phyloP scores from a whole-genome alignment of 2,113 vertebrate species.

The Coryphaenoides rupestris region DNA sequence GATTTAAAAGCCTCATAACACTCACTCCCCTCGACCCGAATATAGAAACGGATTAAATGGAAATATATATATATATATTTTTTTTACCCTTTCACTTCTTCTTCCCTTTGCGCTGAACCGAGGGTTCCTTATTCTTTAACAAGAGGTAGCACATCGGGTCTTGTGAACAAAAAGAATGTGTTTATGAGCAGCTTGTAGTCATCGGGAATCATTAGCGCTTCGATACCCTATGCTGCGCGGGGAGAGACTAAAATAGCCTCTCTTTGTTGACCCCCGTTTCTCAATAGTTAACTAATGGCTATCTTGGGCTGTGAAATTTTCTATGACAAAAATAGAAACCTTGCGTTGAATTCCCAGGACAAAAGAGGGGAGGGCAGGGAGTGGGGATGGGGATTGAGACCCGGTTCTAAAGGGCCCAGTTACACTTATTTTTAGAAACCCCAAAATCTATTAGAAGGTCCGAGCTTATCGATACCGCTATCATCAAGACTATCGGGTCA shows the following conservation, averaged over 20 bases:
- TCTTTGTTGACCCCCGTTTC: neutral
- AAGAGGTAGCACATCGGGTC: neutral
- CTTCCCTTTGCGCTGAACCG: slow-evolving; percentile 1
- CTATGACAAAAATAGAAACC: neutral
- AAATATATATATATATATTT: neutral
- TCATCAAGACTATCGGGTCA: no score
- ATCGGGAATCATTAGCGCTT: neutral
- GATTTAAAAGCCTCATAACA: slow-evolving; percentile 9
- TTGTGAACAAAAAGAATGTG: slow-evolving; percentile 7
- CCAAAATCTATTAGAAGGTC: no score
- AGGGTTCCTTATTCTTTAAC: neutral
- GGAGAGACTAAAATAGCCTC: neutral
- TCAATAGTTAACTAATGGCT: neutral
- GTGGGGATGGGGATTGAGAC: no score
- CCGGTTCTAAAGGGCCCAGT: no score
- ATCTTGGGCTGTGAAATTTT: neutral
- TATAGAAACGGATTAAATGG: neutral
- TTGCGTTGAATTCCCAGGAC: neutral
- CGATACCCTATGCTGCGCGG: neutral
- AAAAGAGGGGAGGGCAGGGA: no score
- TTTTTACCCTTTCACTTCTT: neutral
- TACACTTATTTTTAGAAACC: no score
- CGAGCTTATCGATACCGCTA: no score
- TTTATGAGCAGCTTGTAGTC: slow-evolving; percentile 22
- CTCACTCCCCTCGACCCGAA: neutral